Conservation (phyloP, 2,113 vertebrate genomes). For the Rhinolophus ferrumequinum region DNA sequence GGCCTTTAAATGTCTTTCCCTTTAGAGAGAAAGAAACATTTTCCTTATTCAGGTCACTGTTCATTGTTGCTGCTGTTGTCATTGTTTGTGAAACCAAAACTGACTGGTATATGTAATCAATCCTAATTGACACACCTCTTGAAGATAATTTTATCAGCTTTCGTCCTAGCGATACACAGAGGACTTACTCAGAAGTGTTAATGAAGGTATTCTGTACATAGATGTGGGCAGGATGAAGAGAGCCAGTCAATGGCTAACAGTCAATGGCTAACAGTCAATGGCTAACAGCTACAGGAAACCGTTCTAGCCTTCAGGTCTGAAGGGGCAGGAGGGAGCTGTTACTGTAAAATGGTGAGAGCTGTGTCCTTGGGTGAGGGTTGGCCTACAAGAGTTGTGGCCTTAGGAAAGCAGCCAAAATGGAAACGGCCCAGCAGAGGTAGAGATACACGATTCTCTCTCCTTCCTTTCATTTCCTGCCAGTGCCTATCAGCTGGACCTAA, state of each 20-base stretch:
- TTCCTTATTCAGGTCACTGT: neutral
- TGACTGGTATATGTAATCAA: neutral
- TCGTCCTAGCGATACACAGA: neutral
- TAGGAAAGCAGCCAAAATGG: neutral
- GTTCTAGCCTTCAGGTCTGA: neutral
- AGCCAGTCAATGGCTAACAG: neutral
- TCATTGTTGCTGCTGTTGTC: neutral
- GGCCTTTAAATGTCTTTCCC: neutral
- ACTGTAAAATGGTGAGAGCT: neutral
- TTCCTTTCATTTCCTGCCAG: neutral
- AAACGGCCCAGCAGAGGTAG: neutral
- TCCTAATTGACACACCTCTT: neutral
- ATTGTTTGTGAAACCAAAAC: neutral
- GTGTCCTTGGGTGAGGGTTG: neutral
- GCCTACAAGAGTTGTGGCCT: neutral
- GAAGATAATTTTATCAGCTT: neutral
- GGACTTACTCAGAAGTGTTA: neutral
- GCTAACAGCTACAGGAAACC: neutral
- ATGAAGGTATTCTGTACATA: neutral
- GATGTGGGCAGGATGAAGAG: neutral
- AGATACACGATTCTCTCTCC: neutral
- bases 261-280: too few species aligned
- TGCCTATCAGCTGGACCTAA: neutral
- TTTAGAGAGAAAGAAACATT: neutral
- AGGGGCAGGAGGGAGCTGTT: neutral